These are phyloP conservation scores for Norana najaformis DNA, from an alignment of 2,888 invertebrate genomes.

Conservation along the genomic window DNA sequence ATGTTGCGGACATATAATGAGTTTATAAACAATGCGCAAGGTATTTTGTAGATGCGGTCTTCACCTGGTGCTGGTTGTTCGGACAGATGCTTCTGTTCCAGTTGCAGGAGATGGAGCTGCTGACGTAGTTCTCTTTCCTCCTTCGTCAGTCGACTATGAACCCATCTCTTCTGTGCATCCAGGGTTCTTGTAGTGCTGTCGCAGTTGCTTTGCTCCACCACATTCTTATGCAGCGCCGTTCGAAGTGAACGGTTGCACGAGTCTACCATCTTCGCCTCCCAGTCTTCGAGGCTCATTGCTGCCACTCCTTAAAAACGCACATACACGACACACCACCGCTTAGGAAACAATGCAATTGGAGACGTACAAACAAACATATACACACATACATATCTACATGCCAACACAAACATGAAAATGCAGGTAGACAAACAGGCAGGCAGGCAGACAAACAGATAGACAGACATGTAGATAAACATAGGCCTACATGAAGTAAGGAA, in stretches of 20 bases:
- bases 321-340: neutral
- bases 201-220: neutral
- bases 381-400: too few relatives aligned
- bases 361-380: neutral
- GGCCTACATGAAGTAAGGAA: too few relatives aligned
- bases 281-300: neutral
- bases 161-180: constrained; percentile 7
- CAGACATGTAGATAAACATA: neutral
- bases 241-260: neutral
- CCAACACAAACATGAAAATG: neutral
- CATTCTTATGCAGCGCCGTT: neutral
- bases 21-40: too few relatives aligned
- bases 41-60: too few relatives aligned
- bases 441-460: neutral
- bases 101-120: neutral
- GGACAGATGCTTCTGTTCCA: constrained; percentile 23
- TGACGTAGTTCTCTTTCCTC: neutral
- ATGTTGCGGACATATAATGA: too few relatives aligned
- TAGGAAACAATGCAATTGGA: neutral
- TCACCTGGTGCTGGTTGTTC: neutral
- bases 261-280: neutral
- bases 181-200: constrained; percentile 9
- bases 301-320: neutral
- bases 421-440: neutral
- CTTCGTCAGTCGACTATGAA: neutral